A percentile compares a stretch with the other conserved stretches of the same genome.
These are phyloP conservation scores for Melanostigma gelatinosum DNA, from an alignment of 2,113 vertebrate genomes.

Conservation along the genomic window DNA sequence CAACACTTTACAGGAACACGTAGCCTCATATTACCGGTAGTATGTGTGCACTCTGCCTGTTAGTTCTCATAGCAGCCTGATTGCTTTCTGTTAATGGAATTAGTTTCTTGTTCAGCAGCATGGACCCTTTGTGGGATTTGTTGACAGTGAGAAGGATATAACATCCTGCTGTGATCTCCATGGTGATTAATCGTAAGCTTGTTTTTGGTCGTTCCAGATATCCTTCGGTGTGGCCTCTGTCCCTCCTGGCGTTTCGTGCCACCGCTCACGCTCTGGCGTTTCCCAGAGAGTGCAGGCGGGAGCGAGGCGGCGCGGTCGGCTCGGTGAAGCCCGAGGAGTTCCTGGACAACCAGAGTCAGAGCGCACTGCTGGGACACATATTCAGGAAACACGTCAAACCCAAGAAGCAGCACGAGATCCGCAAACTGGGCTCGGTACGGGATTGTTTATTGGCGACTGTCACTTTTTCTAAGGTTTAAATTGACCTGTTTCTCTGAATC, in stretches of 20 bases:
- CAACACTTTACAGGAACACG: background rate
- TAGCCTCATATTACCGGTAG: background rate
- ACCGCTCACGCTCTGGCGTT: slow-evolving; percentile 85
- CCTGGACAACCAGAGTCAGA: slow-evolving; percentile 87
- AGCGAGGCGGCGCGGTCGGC: background rate
- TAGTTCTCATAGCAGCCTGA: background rate
- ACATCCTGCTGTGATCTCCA: background rate
- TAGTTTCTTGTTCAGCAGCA: background rate
- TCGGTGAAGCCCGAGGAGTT: slow-evolving; percentile 82
- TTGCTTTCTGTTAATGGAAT: background rate
- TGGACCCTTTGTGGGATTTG: background rate
- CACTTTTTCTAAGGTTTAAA: background rate
- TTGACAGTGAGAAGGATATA: background rate
- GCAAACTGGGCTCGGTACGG: slow-evolving; percentile 85
- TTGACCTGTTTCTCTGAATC: background rate
- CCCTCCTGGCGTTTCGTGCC: slow-evolving; percentile 88
- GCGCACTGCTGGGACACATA: slow-evolving; percentile 85
- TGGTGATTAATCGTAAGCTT: background rate
- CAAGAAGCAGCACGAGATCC: slow-evolving; percentile 96
- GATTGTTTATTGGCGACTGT: background rate
- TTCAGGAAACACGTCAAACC: slow-evolving; percentile 93
- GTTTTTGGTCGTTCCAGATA: slow-evolving; percentile 75
- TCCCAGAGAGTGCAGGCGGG: slow-evolving; percentile 69
- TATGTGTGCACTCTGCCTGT: no score
- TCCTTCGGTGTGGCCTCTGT: slow-evolving; percentile 89